These are phyloP conservation scores for Euleptes europaea DNA, from an alignment of 2,113 vertebrate genomes.

Conservation along the genomic window DNA sequence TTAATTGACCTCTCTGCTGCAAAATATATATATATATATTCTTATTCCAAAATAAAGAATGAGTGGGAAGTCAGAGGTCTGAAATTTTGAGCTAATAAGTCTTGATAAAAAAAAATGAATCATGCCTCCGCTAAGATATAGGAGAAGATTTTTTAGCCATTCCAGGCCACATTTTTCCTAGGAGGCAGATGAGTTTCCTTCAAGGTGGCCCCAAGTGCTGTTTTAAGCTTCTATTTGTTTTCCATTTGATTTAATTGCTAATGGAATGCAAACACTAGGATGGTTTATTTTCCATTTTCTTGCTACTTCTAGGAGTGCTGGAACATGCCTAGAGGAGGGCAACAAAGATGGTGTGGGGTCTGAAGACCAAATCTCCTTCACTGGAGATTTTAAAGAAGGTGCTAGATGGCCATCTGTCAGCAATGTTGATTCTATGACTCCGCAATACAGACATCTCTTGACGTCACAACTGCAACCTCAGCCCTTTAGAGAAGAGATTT, in stretches of 20 bases:
- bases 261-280: slow-evolving; percentile 46
- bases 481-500: too few relatives aligned
- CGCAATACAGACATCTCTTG: too few relatives aligned
- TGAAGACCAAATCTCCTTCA: too few relatives aligned
- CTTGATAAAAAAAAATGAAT: slow-evolving; percentile 68
- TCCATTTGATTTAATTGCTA: slow-evolving; percentile 58
- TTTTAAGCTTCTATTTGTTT: slow-evolving; percentile 49
- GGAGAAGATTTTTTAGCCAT: slow-evolving; percentile 48
- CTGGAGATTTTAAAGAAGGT: too few relatives aligned
- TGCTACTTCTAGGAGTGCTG: background rate
- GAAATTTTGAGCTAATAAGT: slow-evolving; percentile 75
- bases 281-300: slow-evolving; percentile 30
- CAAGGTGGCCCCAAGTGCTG: slow-evolving; percentile 31
- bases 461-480: too few relatives aligned
- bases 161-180: slow-evolving; percentile 58
- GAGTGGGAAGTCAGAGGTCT: slow-evolving; percentile 67
- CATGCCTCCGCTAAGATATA: slow-evolving; percentile 67
- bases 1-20: slow-evolving; percentile 71
- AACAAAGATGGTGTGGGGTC: too few relatives aligned
- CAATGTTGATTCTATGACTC: too few relatives aligned
- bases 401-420: too few relatives aligned
- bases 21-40: too few relatives aligned
- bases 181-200: slow-evolving; percentile 53
- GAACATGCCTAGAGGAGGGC: too few relatives aligned
- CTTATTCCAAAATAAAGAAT: slow-evolving; percentile 72